Percentiles rank a stretch among this genome's conserved stretches.
These are phyloP conservation scores for Drosophila murphyi DNA, from an alignment of 1,140 invertebrate genomes.

Conservation along the genomic window DNA sequence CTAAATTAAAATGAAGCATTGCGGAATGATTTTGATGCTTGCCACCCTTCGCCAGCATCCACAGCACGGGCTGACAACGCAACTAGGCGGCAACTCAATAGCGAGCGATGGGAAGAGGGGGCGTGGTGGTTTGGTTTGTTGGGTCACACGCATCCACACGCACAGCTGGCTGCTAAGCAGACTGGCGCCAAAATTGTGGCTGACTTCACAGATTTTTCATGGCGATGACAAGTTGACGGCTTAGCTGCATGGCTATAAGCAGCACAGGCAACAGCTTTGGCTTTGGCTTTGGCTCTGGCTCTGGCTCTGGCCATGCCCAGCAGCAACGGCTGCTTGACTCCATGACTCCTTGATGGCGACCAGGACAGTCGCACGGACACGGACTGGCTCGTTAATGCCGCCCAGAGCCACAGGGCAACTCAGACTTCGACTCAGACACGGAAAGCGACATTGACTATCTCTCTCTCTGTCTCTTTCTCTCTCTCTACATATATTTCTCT, in stretches of 20 bases:
- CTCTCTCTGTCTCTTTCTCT: neutral
- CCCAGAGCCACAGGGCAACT: conserved; percentile 60
- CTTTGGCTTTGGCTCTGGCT: conserved; percentile 9
- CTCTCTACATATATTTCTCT: neutral
- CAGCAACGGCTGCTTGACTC: conserved; percentile 22
- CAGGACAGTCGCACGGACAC: conserved; percentile 51
- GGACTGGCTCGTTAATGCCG: conserved; percentile 66
- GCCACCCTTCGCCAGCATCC: neutral
- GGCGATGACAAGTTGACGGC: conserved; percentile 65
- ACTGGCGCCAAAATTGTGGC: conserved; percentile 81
- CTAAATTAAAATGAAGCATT: conserved; percentile 71
- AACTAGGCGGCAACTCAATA: too few relatives aligned
- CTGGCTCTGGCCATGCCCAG: conserved; percentile 22
- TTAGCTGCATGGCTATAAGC: conserved; percentile 44
- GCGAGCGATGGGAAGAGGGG: too few relatives aligned
- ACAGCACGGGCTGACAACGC: neutral
- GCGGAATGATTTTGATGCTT: conserved; percentile 70
- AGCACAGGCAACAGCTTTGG: conserved; percentile 9
- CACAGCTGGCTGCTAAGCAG: conserved; percentile 77
- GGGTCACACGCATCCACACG: conserved; percentile 71
- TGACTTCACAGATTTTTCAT: conserved; percentile 78
- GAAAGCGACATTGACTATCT: neutral
- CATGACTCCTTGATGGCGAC: conserved; percentile 25
- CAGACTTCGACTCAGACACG: conserved; percentile 18
- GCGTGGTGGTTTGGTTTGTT: conserved; percentile 11